Evolutionary conservation across 2,113 vertebrate genomes (phyloP), one percentile per base, ranked within the genome.

Genomic region (Lepus europaeus): DNA sequence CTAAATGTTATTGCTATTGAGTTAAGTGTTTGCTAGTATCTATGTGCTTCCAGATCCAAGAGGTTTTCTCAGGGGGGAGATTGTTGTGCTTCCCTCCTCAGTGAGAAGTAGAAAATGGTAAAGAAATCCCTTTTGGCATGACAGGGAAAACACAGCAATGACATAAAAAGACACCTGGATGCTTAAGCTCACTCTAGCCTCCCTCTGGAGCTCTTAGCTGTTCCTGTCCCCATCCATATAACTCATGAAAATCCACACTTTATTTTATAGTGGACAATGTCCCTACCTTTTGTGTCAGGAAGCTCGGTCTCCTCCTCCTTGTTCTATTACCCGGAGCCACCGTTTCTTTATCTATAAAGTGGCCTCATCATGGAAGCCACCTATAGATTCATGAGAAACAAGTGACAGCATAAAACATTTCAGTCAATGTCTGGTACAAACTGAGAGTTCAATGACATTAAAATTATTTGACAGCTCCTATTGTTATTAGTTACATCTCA

Each of bases 201-300:
- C 79, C 33, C 1, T 9, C 22, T 1, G n/a, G 16, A 51, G 29
- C 22, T 89, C 61, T 51, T 17, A 3, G 11, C 45, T 77, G 6
- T 17, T 29, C 31, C 23, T 16, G 2, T 36, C 73, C 29, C 69
- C 56, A 20, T 56, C 23, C 2, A 22, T 45, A 9, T 61, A 59
- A 59, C 12, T 53, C 8, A 0, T 3, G 39, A 17, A 39, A 68
- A 79, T 20, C 39, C 20, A 0, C 1, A 6, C 6, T 4, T 23
- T 0, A 0, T 4, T 49, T 23, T 29, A 27, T 31, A 16, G 27
- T 36, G 36, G 10, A 9, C 20, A 49, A 16, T 31, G 33, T 64
- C 56, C 51, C 53, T 31, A 2, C 4, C 39, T 53, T 49, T 36
- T 51, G 3, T 3, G 6, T 61, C n/a, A 31, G 39, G 20, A 23